Base-by-base conservation (phyloP, 2,797 vertebrate genomes). In the Onychomys leucogaster region DNA sequence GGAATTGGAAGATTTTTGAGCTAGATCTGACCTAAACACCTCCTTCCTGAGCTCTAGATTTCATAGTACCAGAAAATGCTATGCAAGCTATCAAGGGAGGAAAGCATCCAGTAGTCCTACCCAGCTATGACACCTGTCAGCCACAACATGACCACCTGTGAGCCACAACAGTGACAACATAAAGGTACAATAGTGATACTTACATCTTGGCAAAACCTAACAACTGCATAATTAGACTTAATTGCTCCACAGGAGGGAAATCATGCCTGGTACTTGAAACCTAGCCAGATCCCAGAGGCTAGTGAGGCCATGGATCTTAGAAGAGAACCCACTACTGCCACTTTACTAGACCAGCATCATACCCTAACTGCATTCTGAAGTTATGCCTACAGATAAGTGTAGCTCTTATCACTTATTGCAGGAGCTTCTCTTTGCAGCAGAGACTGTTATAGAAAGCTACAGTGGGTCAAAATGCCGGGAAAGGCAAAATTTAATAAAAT, bases 401-500 rank as follows among this genome's bases (percentile, higher is more conserved):
- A 82, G 80, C 37, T 27, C n/a, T 61, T 6, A 41, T 61, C 80
- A 41, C 7, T 61, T 25, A 27, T 43, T 23, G 17, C 41, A 83
- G 57, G 81, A 63, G 41, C 37, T 84, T 63, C 37, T 61, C 16
- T 63, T 84, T 46, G 27, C 5, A 63, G 41, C 81, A 43, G 57
- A 43, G 81, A 32, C 9, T 17, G 11, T 10, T 63, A 84, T 14
- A 84, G 37, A 84, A 65, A 43, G 43, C 25, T 29, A 61, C 59
- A 84, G 21, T 16, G 21, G 37, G 16, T 34, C 34, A 63, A 46
- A 84, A 46, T 46, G 16, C 41, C 65, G 59, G 17, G 17, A 23
- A 92, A 94, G 55, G 11, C 46, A 85, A 91, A 59, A 73, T 61
- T 93, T 92, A 80, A 65, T 88, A 63, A 89, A 65, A 34, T 43